These are phyloP conservation scores for Lucilia cuprina DNA, from an alignment of 1,140 invertebrate genomes.

Conservation along the genomic window DNA sequence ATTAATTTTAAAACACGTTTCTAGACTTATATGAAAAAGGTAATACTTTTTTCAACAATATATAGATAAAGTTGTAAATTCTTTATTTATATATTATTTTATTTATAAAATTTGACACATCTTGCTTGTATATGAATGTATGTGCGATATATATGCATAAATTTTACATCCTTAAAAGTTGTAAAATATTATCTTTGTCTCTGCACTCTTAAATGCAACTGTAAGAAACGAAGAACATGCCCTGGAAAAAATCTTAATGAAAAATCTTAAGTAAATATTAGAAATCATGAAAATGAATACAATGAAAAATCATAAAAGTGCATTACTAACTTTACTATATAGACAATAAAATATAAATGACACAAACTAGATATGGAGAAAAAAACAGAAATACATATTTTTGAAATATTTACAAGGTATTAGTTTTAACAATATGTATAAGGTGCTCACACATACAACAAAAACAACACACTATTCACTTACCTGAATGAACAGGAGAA, in stretches of 20 bases:
- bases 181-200: slow-evolving; percentile 7
- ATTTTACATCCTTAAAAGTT: background rate
- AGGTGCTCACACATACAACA: too few species aligned
- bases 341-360: too few species aligned
- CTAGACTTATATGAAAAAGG: background rate
- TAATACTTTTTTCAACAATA: background rate
- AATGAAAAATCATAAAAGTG: background rate
- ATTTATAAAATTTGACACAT: background rate
- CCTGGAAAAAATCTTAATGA: slow-evolving; percentile 7
- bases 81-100: background rate
- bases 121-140: background rate
- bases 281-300: background rate
- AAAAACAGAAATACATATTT: background rate
- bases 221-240: background rate
- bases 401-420: background rate
- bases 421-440: background rate
- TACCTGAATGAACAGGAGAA: too few species aligned
- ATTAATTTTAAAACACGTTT: background rate
- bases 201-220: background rate
- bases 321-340: background rate
- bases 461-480: too few species aligned
- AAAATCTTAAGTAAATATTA: background rate
- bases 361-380: background rate
- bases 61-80: background rate
- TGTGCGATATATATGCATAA: background rate